Percentiles rank a stretch among this genome's conserved stretches.
phyloP scores from a whole-genome alignment of 2,888 invertebrate species.

The Dolichomitus sp. region DNA sequence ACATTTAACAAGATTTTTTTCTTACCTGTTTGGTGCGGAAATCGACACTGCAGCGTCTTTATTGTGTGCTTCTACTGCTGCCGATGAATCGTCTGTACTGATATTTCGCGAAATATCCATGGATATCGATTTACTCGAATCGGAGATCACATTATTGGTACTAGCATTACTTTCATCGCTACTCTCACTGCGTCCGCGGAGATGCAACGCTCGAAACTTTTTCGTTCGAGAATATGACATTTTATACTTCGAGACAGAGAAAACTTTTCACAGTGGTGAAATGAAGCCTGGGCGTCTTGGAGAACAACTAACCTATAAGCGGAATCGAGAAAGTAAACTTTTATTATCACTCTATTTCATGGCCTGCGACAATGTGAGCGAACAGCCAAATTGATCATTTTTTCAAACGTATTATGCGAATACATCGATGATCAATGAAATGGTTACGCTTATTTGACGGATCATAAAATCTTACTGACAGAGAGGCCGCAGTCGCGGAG shows the following conservation, averaged over 20 bases:
- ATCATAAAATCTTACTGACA: background rate
- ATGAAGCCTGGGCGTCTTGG: no score
- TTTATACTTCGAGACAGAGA: no score
- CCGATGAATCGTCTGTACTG: no score
- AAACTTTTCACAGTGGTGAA: no score
- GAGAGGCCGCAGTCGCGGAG: conserved; percentile 5
- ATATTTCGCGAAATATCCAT: no score
- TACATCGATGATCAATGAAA: background rate
- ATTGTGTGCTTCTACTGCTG: no score
- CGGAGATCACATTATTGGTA: background rate
- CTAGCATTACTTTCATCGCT: conserved; percentile 9
- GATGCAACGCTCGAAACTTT: conserved; percentile 11
- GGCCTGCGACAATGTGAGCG: conserved; percentile 7
- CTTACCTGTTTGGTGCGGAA: no score
- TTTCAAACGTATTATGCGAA: conserved; percentile 7
- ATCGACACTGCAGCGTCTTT: no score
- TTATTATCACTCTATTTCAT: background rate
- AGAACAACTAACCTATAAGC: no score
- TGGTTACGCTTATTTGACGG: no score
- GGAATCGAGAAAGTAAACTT: no score
- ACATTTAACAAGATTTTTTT: no score
- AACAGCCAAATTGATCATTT: conserved; percentile 4
- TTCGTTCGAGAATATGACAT: background rate
- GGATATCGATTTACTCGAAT: background rate
- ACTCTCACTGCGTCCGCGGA: background rate